Evolutionary conservation across 1,140 invertebrate species (phyloP).

Genomic region (Drosophila sp.): DNA sequence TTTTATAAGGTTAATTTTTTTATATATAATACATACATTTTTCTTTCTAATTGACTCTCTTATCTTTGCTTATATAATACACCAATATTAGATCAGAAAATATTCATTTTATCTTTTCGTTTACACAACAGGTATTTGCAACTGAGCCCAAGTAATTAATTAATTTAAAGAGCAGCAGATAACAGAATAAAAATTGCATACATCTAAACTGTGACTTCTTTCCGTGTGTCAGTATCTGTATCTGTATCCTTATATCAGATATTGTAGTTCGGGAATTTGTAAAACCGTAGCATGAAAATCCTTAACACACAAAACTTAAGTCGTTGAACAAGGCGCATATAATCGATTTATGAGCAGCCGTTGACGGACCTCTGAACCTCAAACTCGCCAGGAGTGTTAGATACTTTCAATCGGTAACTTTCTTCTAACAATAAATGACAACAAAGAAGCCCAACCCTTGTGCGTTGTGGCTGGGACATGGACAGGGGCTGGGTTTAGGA

Average conservation of each 20-base stretch:
- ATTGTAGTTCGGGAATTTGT: conserved; percentile 55
- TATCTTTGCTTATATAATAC: no score
- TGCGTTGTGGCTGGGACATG: no score
- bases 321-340: conserved; percentile 67
- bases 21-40: no score
- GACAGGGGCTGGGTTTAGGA: no score
- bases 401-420: background rate
- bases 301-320: conserved; percentile 56
- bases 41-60: no score
- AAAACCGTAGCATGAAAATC: conserved; percentile 66
- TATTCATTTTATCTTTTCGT: no score
- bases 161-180: no score
- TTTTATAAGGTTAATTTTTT: no score
- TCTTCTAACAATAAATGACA: background rate
- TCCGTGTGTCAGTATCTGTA: background rate
- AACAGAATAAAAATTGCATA: background rate
- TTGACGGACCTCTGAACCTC: conserved; percentile 5
- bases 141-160: no score
- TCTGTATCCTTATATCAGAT: conserved; percentile 48
- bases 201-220: no score
- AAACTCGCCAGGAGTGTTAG: conserved; percentile 32
- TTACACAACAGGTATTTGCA: no score
- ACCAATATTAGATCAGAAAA: no score
- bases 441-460: background rate
- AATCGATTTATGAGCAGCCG: conserved; percentile 63